Evolutionary conservation across 2,113 vertebrate species (phyloP).

Genomic region (pig (Sus scrofa)): T2T-Sscrofa CM000812.6:143026001-143026500

Average conservation of each 20-base stretch:
- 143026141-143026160: not conserved
- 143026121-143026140: not conserved
- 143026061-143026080: no score
- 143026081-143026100: not conserved
- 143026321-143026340: not conserved
- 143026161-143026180: not conserved
- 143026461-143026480: not conserved
- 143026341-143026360: not conserved
- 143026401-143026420: not conserved
- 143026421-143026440: not conserved
- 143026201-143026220: slow-evolving; percentile 37
- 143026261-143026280: not conserved
- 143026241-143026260: slow-evolving; percentile 25
- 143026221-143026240: not conserved
- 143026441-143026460: not conserved
- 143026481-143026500: slow-evolving; percentile 4
- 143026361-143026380: not conserved
- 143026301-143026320: not conserved
- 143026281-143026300: not conserved
- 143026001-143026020: not conserved
- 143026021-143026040: no score
- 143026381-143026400: not conserved
- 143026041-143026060: no score
- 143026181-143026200: not conserved
- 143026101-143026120: not conserved